Evolutionary conservation across 2,888 invertebrate genomes (phyloP).

Genomic region (Noctua fimbriata): DNA sequence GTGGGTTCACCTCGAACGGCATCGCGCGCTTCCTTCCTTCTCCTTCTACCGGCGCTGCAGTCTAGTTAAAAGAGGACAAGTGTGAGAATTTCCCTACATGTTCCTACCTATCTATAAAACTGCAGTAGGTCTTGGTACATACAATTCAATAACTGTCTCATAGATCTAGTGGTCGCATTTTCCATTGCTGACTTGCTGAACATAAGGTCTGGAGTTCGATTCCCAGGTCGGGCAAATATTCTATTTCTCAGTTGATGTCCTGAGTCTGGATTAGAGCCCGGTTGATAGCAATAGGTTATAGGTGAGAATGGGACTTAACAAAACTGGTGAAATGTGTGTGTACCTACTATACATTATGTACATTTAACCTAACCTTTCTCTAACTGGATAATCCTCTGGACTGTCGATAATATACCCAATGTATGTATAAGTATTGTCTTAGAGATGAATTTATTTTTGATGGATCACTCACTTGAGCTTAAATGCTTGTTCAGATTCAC

Average conservation of each 20-base stretch:
- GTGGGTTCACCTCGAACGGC: slow-evolving; percentile 81
- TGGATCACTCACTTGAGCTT: neutral
- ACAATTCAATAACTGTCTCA: neutral
- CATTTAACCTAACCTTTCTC: neutral
- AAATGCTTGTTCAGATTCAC: neutral
- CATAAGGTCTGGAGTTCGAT: neutral
- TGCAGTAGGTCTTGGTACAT: neutral
- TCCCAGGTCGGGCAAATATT: neutral
- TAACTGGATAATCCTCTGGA: neutral
- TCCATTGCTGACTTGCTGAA: neutral
- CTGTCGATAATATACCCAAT: neutral
- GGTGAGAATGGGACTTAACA: neutral
- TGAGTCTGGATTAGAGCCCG: neutral
- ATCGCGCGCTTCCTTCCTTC: slow-evolving; percentile 58
- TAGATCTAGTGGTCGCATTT: neutral
- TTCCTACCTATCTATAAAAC: neutral
- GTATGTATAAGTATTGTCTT: too few relatives aligned
- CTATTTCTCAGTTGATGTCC: neutral
- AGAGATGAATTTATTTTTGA: neutral
- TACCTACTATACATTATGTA: neutral
- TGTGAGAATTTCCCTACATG: neutral
- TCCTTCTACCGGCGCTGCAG: slow-evolving; percentile 74
- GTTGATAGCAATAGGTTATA: too few relatives aligned
- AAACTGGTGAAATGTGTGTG: neutral
- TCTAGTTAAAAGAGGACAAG: slow-evolving; percentile 34